phyloP scores from a whole-genome alignment of 2,113 vertebrate genomes.

The Caranx ignobilis region DNA sequence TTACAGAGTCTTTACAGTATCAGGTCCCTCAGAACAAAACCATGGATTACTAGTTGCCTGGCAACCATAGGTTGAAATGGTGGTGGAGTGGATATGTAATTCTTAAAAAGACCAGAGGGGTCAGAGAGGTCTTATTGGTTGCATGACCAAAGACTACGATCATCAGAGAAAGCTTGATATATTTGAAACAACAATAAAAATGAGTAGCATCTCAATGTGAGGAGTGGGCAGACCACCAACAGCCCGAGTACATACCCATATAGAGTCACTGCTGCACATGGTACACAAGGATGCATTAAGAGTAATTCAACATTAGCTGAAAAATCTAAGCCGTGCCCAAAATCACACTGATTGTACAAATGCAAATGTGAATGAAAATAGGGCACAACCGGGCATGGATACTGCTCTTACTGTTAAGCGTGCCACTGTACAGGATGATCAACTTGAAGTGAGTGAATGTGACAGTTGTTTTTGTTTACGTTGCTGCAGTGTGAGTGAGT shows the following conservation, averaged over 20 bases:
- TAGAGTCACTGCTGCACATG: neutral
- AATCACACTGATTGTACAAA: too few relatives aligned
- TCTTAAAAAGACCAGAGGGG: slow-evolving; percentile 21
- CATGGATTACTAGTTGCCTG: slow-evolving; percentile 61
- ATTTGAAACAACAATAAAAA: slow-evolving; percentile 1
- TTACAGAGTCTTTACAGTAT: slow-evolving; percentile 20
- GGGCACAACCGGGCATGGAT: too few relatives aligned
- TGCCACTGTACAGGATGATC: neutral
- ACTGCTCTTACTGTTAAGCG: neutral
- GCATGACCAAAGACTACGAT: neutral
- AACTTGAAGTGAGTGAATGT: too few relatives aligned
- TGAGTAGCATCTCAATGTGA: slow-evolving; percentile 8
- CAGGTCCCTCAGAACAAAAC: slow-evolving; percentile 36
- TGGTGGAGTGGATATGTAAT: slow-evolving; percentile 6
- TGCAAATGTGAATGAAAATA: too few relatives aligned
- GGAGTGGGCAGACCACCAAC: slow-evolving; percentile 1
- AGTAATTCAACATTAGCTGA: slow-evolving; percentile 5
- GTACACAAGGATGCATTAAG: slow-evolving; percentile 4
- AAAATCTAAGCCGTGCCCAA: neutral
- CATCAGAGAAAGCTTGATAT: neutral
- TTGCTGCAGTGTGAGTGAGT: neutral
- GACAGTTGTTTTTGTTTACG: slow-evolving; percentile 10
- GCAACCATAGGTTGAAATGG: slow-evolving; percentile 53
- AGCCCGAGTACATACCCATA: slow-evolving; percentile 3
- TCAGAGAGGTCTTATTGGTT: neutral